Conservation (phyloP, 1,140 invertebrate genomes). For the Trinorchestia longiramus region DNA sequence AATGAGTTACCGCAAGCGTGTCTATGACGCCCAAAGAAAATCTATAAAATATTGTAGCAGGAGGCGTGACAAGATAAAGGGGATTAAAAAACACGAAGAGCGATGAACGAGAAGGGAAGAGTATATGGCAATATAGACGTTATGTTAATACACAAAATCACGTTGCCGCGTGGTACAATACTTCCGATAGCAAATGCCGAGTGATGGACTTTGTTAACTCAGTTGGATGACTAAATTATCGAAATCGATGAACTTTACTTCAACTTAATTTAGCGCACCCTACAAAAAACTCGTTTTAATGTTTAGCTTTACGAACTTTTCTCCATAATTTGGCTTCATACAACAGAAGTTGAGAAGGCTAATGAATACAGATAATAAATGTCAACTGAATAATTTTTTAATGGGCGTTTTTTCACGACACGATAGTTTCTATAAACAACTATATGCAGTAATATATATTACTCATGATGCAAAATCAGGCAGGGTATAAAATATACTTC, state of each 20-base stretch:
- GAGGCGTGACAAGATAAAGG: not conserved
- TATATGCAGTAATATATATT: not conserved
- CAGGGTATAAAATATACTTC: not conserved
- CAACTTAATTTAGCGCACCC: too few species aligned
- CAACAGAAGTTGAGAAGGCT: too few species aligned
- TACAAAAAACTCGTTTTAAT: too few species aligned
- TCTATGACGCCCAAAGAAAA: not conserved
- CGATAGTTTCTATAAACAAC: not conserved
- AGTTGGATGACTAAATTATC: not conserved
- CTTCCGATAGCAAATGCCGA: not conserved
- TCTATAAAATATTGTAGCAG: not conserved
- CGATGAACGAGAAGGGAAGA: not conserved
- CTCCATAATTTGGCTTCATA: too few species aligned
- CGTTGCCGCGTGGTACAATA: not conserved
- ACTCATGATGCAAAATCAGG: not conserved
- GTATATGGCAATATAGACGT: too few species aligned
- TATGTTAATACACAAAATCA: not conserved
- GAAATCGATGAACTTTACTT: too few species aligned
- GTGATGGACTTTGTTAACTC: not conserved
- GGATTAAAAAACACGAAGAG: not conserved
- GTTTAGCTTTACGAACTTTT: too few species aligned
- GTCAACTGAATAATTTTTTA: not conserved
- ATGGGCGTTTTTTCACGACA: not conserved
- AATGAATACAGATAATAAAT: too few species aligned
- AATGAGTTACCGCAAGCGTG: not conserved